phyloP scores from a whole-genome alignment of 2,888 invertebrate genomes.

The Ornithoptera alexandrae region DNA sequence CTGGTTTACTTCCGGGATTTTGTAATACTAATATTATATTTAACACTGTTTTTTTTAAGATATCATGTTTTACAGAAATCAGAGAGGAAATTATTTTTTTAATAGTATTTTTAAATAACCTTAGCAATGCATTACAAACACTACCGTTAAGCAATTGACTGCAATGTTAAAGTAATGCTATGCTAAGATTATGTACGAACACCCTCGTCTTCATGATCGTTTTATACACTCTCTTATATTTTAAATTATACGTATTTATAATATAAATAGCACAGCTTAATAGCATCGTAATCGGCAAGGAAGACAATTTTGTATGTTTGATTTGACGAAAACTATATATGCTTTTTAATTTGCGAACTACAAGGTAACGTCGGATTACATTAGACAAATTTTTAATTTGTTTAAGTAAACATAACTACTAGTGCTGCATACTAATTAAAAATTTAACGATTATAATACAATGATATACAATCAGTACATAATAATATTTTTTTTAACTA shows the following conservation, averaged over 20 bases:
- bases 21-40: not conserved
- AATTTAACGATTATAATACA: not conserved
- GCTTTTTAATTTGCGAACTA: not conserved
- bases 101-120: not conserved
- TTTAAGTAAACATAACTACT: not conserved
- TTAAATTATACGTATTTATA: not conserved
- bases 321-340: not conserved
- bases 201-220: not conserved
- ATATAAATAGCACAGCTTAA: not conserved
- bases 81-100: not conserved
- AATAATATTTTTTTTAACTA: not conserved
- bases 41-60: not conserved
- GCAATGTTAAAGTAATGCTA: not conserved
- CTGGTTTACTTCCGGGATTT: not conserved
- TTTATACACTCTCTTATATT: not conserved
- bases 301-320: constrained; percentile 2
- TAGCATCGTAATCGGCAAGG: not conserved
- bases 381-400: constrained; percentile 4
- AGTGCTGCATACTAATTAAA: not conserved
- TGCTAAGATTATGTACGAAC: not conserved
- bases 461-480: not conserved
- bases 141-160: not conserved
- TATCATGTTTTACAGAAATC: no score
- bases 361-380: not conserved
- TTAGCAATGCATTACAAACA: constrained; percentile 2